Base-by-base conservation (phyloP, 2,113 vertebrate genomes). In the Prunella himalayana region DNA sequence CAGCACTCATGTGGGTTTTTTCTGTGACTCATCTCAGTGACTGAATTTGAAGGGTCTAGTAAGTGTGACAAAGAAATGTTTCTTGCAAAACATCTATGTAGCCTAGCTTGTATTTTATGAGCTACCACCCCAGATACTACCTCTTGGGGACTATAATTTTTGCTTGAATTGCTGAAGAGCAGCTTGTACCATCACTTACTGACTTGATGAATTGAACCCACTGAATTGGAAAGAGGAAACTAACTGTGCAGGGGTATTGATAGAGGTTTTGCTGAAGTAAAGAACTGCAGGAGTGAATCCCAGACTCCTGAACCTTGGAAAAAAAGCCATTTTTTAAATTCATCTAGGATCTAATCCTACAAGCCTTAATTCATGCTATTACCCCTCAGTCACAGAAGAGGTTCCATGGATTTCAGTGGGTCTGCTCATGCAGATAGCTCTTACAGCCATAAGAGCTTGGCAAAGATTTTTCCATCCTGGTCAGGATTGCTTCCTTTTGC, bases 1-100 rank as follows among this genome's bases (percentile, higher is more conserved):
- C 85, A 84, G 28, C 53, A 53, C 45, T 69, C n/a, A 39, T 54
- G 78, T 94, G 93, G 94, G 54, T 72, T 95, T 97, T 90, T 91
- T 79, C 65, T 27, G 20, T 94, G 91, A 93, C 75, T 97, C 94
- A 83, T 94, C 88, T 97, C 96, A 91, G 92, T 82, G 82, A 72
- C 51, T 57, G 88, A 75, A 86, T 96, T 91, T 86, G 96, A 95
- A 95, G 76, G 83, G 66, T 28, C 68, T 86, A 31, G 72, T 54
- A 85, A 42, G 68, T 90, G 85, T 79, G 65, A 63, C 65, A 83
- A 73, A 25, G 31, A 71, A 82, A 78, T 31, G 30, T 65, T 92
- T 94, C 86, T 96, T 84, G 73, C 54, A 85, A 83, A 87, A 94
- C 15, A 33, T 73, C 49, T 49, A 2, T 21, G 82, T 88, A 92